Conservation (phyloP, 2,888 invertebrate species). For the Marasmarcha lunaedactyla region DNA sequence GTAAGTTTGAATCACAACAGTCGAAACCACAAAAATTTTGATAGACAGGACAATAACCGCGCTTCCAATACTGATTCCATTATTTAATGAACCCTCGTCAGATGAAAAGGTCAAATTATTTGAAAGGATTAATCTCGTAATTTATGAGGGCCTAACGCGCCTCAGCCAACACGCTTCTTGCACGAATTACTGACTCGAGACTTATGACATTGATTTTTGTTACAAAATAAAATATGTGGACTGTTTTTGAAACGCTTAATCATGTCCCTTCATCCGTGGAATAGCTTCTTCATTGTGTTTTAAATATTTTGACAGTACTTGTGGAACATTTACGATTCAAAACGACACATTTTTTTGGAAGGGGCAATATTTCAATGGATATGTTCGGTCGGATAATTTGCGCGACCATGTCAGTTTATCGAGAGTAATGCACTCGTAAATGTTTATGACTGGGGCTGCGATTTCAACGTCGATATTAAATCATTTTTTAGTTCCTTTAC, state of each 20-base stretch:
- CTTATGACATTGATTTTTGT: slow-evolving; percentile 48
- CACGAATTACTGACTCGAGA: slow-evolving; percentile 31
- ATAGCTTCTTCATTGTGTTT: slow-evolving; percentile 22
- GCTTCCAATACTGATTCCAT: slow-evolving; percentile 59
- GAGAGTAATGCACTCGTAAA: slow-evolving; percentile 68
- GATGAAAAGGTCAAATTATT: slow-evolving; percentile 69
- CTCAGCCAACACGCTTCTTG: slow-evolving; percentile 53
- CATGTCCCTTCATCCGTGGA: not conserved
- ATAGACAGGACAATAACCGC: slow-evolving; percentile 66
- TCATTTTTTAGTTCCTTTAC: slow-evolving; percentile 41
- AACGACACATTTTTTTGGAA: slow-evolving; percentile 4
- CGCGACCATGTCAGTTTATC: slow-evolving; percentile 37
- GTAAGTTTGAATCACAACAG: slow-evolving; percentile 22
- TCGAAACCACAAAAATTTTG: slow-evolving; percentile 53
- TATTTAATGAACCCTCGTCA: slow-evolving; percentile 71
- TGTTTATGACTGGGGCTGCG: slow-evolving; percentile 52
- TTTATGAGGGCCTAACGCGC: slow-evolving; percentile 58
- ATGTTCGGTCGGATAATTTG: slow-evolving; percentile 36
- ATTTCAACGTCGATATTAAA: slow-evolving; percentile 46
- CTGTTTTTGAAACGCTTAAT: slow-evolving; percentile 22
- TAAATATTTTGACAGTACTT: slow-evolving; percentile 27
- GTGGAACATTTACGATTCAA: slow-evolving; percentile 2
- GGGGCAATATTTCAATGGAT: slow-evolving; percentile 22
- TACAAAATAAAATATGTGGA: slow-evolving; percentile 29
- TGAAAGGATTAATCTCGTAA: slow-evolving; percentile 68